Evolutionary conservation across 1,140 invertebrate genomes (phyloP), one percentile per base, ranked within the genome.

Genomic region (Lerema accius): DNA sequence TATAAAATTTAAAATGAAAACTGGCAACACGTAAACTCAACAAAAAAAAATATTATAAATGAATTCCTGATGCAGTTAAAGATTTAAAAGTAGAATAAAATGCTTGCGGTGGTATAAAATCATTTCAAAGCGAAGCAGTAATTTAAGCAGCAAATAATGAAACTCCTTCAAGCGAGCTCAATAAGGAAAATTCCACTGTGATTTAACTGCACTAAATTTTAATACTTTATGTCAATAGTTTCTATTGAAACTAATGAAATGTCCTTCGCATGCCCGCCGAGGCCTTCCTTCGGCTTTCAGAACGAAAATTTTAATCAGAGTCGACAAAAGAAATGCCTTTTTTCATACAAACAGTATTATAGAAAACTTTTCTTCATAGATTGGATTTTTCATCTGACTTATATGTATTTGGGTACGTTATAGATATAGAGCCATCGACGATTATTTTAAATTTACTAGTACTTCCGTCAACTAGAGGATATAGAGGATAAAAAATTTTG

Each of bases 281-380:
- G 48, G 40, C 37, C 13, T 39, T 35, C 59, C 39, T 59, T 71
- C 49, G 45, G 65, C 37, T 59, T 67, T 46, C 46, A 56, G 56
- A 51, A 65, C 42, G 60, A 68, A 73, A 70, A 73, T 70, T 76
- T 76, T 73, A 76, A 76, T 76, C 67, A 71, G 43, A 59, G 46
- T 48, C 45, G 45, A 69, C 64, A 71, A 75, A 65, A 59, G 60
- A n/a, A 26, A 15, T 45, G 32, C 40, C 14, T 39, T 42, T 39
- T 59, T 49, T 37, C 39, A 28, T 32, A 50, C 19, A 55, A 55
- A 55, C 50, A 62, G 42, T 62, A 26, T 43, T 32, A 28, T 40
- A 17, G 19, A 17, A 48, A 48, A 48, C 19, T 48, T 48, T 26
- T 45, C 42, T 45, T 19, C 17, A 10, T 45, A 23, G 19, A 2